Conservation (phyloP, 2,113 vertebrate genomes). For the Fregata magnificens region DNA sequence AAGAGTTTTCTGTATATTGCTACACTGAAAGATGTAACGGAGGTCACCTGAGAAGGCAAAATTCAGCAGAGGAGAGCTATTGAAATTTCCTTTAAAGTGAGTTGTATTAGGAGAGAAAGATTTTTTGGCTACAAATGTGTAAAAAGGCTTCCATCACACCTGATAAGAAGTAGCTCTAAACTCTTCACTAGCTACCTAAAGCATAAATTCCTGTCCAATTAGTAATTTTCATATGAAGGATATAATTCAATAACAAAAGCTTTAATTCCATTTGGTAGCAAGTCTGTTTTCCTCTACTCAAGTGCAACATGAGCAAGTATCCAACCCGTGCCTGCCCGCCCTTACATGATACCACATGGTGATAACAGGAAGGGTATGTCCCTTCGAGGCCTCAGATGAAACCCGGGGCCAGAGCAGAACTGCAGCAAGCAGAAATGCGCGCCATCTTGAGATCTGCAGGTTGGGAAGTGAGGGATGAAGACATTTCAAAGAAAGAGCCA, state of each 20-base stretch:
- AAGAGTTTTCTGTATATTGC: not conserved
- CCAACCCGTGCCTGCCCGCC: fast-evolving
- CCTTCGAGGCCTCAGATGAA: not conserved
- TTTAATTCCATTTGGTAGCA: not conserved
- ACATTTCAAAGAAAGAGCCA: not conserved
- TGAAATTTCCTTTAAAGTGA: not conserved
- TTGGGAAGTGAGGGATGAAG: not conserved
- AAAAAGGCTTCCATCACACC: not conserved
- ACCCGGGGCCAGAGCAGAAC: not conserved
- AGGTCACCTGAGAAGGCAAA: not conserved
- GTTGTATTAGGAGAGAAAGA: not conserved
- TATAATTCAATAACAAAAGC: not conserved
- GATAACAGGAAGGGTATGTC: not conserved
- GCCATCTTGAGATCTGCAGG: not conserved
- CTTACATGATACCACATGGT: fast-evolving
- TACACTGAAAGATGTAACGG: not conserved
- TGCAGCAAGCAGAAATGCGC: not conserved
- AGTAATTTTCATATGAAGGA: not conserved
- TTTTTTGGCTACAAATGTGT: not conserved
- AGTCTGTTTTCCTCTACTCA: not conserved
- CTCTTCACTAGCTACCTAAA: not conserved
- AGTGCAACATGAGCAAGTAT: fast-evolving
- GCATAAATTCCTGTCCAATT: not conserved
- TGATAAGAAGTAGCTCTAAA: not conserved
- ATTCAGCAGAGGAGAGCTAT: not conserved